Conservation (phyloP, 2,797 vertebrate genomes). For the Triplophysa yarkandensis region DNA sequence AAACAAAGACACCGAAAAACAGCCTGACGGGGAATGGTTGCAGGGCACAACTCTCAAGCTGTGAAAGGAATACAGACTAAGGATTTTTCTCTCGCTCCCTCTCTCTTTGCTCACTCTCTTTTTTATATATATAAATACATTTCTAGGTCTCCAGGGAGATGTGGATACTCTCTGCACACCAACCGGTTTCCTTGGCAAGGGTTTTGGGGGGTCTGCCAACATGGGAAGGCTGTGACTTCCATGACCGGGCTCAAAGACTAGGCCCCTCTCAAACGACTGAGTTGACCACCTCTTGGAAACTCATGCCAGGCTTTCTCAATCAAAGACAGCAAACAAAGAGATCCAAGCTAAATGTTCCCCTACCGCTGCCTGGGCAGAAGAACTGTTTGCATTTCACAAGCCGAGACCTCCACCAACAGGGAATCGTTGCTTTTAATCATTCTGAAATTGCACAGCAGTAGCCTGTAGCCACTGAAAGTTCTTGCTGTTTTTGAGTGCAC, state of each 20-base stretch:
- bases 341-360: conserved; percentile 29
- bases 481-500: conserved; percentile 4
- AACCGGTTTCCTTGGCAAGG: conserved; percentile 40
- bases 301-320: conserved; percentile 39
- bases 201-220: conserved; percentile 30
- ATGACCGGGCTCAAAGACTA: conserved; percentile 21
- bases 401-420: conserved; percentile 16
- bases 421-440: conserved; percentile 43
- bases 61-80: conserved; percentile 55
- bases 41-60: conserved; percentile 48
- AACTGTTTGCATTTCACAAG: conserved; percentile 30
- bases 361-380: conserved; percentile 6
- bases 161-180: conserved; percentile 35
- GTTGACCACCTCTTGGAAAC: conserved; percentile 37
- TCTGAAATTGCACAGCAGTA: conserved; percentile 31
- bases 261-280: conserved; percentile 27
- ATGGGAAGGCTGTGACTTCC: conserved; percentile 24
- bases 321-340: conserved; percentile 41
- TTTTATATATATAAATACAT: conserved; percentile 40
- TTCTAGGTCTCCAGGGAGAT: conserved; percentile 10
- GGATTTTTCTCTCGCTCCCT: conserved; percentile 40
- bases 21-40: conserved; percentile 58
- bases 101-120: conserved; percentile 29
- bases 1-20: conserved; percentile 44
- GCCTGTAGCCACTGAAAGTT: conserved; percentile 1